phyloP scores from a whole-genome alignment of 2,113 vertebrate genomes.

The Calypte anna region DNA sequence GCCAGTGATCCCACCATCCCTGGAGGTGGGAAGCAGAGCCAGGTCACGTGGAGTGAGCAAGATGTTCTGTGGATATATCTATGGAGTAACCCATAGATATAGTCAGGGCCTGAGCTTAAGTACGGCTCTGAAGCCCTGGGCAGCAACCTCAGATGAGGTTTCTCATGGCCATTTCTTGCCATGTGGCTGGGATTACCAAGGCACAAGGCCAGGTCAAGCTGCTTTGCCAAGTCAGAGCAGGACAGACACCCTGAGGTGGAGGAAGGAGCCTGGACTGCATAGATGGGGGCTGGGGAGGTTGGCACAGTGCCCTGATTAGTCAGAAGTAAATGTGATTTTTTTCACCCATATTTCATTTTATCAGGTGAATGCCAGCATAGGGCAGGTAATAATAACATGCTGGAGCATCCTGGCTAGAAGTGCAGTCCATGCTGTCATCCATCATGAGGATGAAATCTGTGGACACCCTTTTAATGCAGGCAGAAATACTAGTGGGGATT shows the following conservation, averaged over 20 bases:
- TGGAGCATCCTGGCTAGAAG: neutral
- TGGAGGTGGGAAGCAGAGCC: neutral
- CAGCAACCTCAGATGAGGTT: neutral
- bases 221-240: neutral
- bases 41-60: neutral
- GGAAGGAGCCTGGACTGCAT: neutral
- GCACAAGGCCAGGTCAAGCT: rapidly evolving
- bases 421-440: neutral
- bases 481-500: neutral
- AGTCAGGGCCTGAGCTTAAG: neutral
- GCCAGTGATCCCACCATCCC: rapidly evolving
- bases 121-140: neutral
- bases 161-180: rapidly evolving
- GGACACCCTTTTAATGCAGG: neutral
- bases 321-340: neutral
- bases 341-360: neutral
- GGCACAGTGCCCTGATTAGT: neutral
- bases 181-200: neutral
- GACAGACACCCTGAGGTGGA: neutral
- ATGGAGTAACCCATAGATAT: neutral
- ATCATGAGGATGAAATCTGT: neutral
- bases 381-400: rapidly evolving
- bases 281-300: too few relatives aligned
- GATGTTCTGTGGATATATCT: neutral
- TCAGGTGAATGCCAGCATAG: rapidly evolving